A percentile compares a stretch with the other conserved stretches of the same genome.
Evolutionary conservation across 2,888 invertebrate genomes (phyloP).

Genomic region (Xestoiulus laeticollis): DNA sequence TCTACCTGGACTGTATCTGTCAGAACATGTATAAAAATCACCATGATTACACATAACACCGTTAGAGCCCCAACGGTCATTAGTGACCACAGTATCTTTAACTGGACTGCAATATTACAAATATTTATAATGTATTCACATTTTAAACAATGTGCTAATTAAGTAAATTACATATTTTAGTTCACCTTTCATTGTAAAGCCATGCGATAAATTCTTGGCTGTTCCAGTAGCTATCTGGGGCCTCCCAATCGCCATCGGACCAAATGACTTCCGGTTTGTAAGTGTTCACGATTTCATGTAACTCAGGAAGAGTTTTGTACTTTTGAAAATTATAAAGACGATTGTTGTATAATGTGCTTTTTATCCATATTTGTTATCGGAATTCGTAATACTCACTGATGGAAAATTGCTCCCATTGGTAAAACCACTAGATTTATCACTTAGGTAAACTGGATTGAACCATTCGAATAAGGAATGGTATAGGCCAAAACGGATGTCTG

Average conservation of each 20-base stretch:
- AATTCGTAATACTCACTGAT: conserved; percentile 53
- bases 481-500: conserved; percentile 78
- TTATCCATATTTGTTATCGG: not conserved
- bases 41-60: conserved; percentile 85
- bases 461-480: conserved; percentile 90
- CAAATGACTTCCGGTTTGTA: conserved; percentile 80
- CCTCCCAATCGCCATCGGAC: conserved; percentile 97
- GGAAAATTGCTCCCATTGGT: conserved; percentile 61
- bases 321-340: not conserved
- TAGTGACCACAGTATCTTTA: conserved; percentile 85
- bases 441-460: conserved; percentile 82
- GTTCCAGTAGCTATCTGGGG: conserved; percentile 82
- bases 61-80: conserved; percentile 88
- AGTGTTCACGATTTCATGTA: conserved; percentile 61
- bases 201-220: conserved; percentile 86
- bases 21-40: conserved; percentile 84
- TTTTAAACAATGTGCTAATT: not conserved
- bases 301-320: conserved; percentile 55
- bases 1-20: conserved; percentile 81
- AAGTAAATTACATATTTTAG: not conserved
- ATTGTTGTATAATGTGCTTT: not conserved
- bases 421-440: conserved; percentile 67
- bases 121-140: not conserved
- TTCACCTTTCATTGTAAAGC: conserved; percentile 88
- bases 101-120: conserved; percentile 68